Conservation (phyloP, 2,797 vertebrate species). For the Gadopsis bispinosus region DNA sequence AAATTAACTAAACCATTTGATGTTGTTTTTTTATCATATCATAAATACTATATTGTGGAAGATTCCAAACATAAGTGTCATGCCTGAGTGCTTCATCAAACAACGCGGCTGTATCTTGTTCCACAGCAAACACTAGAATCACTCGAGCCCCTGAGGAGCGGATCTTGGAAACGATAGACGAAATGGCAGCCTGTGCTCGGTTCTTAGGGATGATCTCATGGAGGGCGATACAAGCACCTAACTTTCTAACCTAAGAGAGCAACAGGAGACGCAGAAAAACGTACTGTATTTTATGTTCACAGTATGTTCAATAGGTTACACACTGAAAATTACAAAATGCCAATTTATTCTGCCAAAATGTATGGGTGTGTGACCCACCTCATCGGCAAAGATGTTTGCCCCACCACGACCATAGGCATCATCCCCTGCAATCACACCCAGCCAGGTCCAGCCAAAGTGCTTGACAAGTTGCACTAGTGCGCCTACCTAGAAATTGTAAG, state of each 20-base stretch:
- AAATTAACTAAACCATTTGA: background rate
- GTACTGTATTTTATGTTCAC: background rate
- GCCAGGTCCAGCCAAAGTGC: conserved; percentile 88
- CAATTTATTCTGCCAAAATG: background rate
- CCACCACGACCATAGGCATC: conserved; percentile 86
- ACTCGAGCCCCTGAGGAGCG: conserved; percentile 78
- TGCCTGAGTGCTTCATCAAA: conserved; percentile 82
- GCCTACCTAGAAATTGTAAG: conserved; percentile 68
- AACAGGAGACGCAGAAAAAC: conserved; percentile 8
- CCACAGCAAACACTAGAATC: conserved; percentile 86
- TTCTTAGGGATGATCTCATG: conserved; percentile 86
- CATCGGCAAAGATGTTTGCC: conserved; percentile 81
- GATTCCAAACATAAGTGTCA: conserved; percentile 35
- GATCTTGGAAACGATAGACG: conserved; percentile 80
- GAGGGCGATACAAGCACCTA: conserved; percentile 83
- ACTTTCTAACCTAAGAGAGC: conserved; percentile 64
- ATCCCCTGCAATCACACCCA: conserved; percentile 85
- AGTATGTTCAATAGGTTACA: background rate
- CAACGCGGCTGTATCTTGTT: conserved; percentile 84
- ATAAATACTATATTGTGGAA: background rate
- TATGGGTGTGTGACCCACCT: conserved; percentile 60
- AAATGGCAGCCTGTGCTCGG: conserved; percentile 71
- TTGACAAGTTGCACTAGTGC: conserved; percentile 85
- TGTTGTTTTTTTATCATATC: background rate
- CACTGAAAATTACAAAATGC: background rate